A percentile compares a stretch with the other conserved stretches of the same genome.
These are phyloP conservation scores for Pegoplata infirma DNA, from an alignment of 2,888 invertebrate genomes.

Conservation along the genomic window DNA sequence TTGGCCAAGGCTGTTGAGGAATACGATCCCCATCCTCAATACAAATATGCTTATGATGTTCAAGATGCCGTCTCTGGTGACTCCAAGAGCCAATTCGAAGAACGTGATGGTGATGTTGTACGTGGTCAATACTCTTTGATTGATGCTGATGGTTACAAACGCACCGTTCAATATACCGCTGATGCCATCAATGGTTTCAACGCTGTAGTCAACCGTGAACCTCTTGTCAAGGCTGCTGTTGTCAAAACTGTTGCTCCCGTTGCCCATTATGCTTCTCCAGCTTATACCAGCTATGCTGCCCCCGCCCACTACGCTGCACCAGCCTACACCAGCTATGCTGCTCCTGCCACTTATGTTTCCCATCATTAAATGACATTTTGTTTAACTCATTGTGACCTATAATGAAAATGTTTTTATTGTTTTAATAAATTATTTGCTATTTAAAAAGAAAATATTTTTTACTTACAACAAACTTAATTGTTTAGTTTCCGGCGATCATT, in stretches of 20 bases:
- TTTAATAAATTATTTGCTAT: slow-evolving; percentile 30
- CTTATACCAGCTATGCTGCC: slow-evolving; percentile 39
- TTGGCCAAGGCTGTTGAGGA: slow-evolving; percentile 71
- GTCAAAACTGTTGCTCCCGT: slow-evolving; percentile 52
- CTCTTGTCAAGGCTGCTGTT: slow-evolving; percentile 58
- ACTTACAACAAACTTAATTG: no score
- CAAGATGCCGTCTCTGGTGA: slow-evolving; percentile 75
- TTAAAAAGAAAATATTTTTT: no score
- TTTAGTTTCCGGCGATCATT: no score
- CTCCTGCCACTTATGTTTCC: slow-evolving; percentile 64
- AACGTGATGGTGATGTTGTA: slow-evolving; percentile 75
- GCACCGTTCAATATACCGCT: slow-evolving; percentile 75
- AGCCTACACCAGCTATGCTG: slow-evolving; percentile 23
- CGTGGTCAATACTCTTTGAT: slow-evolving; percentile 74
- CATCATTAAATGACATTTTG: slow-evolving; percentile 67
- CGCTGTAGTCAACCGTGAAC: slow-evolving; percentile 74
- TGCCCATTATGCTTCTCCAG: slow-evolving; percentile 54
- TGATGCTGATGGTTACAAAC: slow-evolving; percentile 74
- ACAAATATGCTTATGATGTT: slow-evolving; percentile 74
- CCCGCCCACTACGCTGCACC: slow-evolving; percentile 36
- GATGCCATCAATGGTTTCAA: slow-evolving; percentile 75
- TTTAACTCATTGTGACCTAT: slow-evolving; percentile 61
- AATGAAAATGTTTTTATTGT: slow-evolving; percentile 22
- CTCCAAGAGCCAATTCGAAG: slow-evolving; percentile 74
- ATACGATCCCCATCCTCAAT: slow-evolving; percentile 75